Percentiles rank a stretch among this genome's conserved stretches.
These are phyloP conservation scores for Phasianus colchicus DNA, from an alignment of 2,113 vertebrate species.

Conservation along the genomic window DNA sequence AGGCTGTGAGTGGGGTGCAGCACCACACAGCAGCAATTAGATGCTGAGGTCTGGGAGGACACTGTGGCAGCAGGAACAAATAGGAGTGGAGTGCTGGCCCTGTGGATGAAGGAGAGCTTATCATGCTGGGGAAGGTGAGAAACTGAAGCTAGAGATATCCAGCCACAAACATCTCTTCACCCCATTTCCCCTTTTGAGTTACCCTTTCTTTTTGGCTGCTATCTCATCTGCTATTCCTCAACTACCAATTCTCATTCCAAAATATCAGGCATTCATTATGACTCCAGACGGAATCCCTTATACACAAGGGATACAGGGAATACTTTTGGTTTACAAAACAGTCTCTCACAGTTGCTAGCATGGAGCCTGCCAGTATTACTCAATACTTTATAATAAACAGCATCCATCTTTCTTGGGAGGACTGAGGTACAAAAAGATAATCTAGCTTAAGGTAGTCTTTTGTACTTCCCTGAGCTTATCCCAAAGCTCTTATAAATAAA, in stretches of 20 bases:
- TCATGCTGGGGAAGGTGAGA: background rate
- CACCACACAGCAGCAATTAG: background rate
- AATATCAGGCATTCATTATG: background rate
- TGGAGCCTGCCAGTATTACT: background rate
- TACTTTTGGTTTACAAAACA: background rate
- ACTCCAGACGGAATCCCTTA: background rate
- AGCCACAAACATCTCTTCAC: background rate
- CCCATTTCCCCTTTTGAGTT: background rate
- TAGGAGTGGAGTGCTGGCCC: rapidly evolving
- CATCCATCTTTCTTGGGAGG: background rate
- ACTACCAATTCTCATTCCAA: background rate
- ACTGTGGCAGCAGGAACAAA: background rate
- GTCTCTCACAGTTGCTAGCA: background rate
- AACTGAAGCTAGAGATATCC: background rate
- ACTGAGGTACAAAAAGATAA: background rate
- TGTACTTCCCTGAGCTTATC: background rate
- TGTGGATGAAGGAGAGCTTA: background rate
- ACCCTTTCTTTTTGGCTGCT: background rate
- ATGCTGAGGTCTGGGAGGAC: background rate
- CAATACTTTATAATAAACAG: background rate
- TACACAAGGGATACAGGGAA: background rate
- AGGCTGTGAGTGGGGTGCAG: background rate
- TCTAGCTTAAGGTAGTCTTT: background rate
- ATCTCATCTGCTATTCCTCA: background rate
- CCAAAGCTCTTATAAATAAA: background rate